A percentile compares a stretch with the other conserved stretches of the same genome.
Conservation (phyloP, 2,113 vertebrate genomes). For the Sturnira hondurensis region DNA sequence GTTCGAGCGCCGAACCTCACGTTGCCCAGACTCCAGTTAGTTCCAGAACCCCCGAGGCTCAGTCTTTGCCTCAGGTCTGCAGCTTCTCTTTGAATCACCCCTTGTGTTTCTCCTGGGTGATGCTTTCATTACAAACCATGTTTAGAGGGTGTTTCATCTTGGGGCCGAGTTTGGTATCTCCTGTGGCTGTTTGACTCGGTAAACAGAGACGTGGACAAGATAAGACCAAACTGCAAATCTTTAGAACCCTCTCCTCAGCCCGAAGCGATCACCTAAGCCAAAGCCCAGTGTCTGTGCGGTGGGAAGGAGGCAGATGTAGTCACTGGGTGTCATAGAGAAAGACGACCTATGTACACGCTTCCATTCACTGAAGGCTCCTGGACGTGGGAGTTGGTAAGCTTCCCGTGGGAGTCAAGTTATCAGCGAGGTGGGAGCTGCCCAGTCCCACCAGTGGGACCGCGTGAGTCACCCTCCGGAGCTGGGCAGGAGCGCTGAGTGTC, state of each 20-base stretch:
- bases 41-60: conserved; percentile 1
- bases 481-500: neutral
- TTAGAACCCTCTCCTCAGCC: neutral
- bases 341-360: neutral
- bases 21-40: neutral
- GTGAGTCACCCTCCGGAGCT: neutral
- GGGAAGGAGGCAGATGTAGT: neutral
- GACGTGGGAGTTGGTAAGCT: neutral
- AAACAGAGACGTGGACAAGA: neutral
- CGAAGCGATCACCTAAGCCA: neutral
- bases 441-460: too few species aligned
- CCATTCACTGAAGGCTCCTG: neutral
- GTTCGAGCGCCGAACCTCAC: conserved; percentile 68
- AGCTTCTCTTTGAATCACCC: conserved; percentile 65
- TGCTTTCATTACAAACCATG: conserved; percentile 61
- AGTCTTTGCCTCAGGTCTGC: conserved; percentile 60
- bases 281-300: neutral
- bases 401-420: neutral
- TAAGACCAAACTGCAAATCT: neutral
- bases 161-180: neutral
- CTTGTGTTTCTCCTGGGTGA: conserved; percentile 64
- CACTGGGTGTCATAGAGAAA: neutral
- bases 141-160: conserved; percentile 1
- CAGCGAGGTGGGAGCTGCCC: too few species aligned
- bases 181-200: neutral